Percentiles rank a stretch among this genome's conserved stretches.
Evolutionary conservation across 2,113 vertebrate species (phyloP).

Genomic region (Poicephalus gulielmi): DNA sequence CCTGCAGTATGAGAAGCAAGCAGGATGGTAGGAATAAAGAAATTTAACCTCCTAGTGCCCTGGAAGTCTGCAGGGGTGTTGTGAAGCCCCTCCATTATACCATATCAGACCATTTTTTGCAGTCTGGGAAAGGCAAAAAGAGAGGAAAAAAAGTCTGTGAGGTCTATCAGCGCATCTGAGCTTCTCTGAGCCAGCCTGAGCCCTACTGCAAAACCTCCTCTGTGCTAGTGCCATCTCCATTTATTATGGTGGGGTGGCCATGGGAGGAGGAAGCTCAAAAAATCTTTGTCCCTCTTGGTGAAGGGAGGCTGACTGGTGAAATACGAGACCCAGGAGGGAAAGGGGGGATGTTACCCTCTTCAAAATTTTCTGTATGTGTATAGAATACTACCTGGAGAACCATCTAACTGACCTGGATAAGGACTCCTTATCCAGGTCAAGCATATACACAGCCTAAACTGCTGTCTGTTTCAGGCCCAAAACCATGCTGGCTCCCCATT

Average conservation of each 20-base stretch:
- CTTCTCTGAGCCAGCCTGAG: background rate
- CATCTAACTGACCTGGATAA: background rate
- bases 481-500: fast-evolving
- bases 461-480: background rate
- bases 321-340: background rate
- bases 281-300: background rate
- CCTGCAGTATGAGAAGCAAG: background rate
- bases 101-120: background rate
- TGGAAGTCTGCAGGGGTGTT: background rate
- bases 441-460: background rate
- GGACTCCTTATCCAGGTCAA: background rate
- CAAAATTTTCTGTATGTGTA: background rate
- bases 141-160: too few relatives aligned
- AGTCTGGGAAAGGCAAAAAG: background rate
- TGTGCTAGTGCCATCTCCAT: background rate
- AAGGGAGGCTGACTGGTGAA: background rate
- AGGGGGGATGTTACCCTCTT: background rate
- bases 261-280: background rate
- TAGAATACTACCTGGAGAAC: background rate
- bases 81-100: background rate
- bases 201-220: background rate
- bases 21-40: background rate
- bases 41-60: background rate
- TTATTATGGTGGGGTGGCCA: fast-evolving
- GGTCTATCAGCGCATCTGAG: background rate